Percentiles rank a stretch among this genome's conserved stretches.
Evolutionary conservation across 2,888 invertebrate species (phyloP).

Genomic region (Leptodirus hochenwartii): DNA sequence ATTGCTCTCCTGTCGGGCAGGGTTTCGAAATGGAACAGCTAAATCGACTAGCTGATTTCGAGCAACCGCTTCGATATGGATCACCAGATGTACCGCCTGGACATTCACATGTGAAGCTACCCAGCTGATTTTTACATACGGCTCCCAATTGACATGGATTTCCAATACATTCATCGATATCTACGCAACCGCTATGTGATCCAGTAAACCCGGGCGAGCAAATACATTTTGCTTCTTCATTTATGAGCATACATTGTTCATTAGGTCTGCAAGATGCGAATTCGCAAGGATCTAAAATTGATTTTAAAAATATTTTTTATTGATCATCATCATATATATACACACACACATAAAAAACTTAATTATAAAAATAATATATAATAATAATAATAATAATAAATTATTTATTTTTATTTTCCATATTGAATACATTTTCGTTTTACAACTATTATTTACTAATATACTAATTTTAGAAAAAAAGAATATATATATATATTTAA

Average conservation of each 20-base stretch:
- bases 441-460: too few relatives aligned
- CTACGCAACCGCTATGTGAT: slow-evolving; percentile 55
- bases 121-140: slow-evolving; percentile 76
- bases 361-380: slow-evolving; percentile 5
- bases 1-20: slow-evolving; percentile 71
- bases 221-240: slow-evolving; percentile 66
- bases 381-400: too few relatives aligned
- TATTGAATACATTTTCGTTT: too few relatives aligned
- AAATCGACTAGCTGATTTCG: slow-evolving; percentile 40
- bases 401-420: too few relatives aligned
- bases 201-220: slow-evolving; percentile 71
- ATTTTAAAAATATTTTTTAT: neutral
- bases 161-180: slow-evolving; percentile 72
- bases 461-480: too few relatives aligned
- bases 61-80: slow-evolving; percentile 62
- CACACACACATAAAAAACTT: too few relatives aligned
- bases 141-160: slow-evolving; percentile 73
- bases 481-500: too few relatives aligned
- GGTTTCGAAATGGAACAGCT: slow-evolving; percentile 59
- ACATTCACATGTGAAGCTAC: slow-evolving; percentile 74
- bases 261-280: slow-evolving; percentile 68
- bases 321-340: too few relatives aligned
- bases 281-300: slow-evolving; percentile 71
- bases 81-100: slow-evolving; percentile 66
- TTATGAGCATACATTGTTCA: slow-evolving; percentile 73